These are phyloP conservation scores for Syngnathus floridae DNA, from an alignment of 2,113 vertebrate species.

Conservation along the genomic window DNA sequence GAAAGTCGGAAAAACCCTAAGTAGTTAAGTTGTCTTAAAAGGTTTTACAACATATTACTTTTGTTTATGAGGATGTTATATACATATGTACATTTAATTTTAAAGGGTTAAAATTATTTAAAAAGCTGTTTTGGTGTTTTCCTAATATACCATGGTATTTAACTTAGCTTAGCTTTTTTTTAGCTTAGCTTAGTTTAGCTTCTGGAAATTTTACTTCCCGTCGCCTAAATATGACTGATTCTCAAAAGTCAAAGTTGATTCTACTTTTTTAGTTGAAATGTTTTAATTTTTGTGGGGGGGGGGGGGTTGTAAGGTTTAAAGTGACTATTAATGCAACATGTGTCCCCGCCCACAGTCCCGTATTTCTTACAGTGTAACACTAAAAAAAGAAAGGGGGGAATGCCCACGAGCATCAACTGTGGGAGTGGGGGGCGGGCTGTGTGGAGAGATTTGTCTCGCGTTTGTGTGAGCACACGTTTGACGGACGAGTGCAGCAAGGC, in stretches of 20 bases:
- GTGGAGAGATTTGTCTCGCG: slow-evolving; percentile 48
- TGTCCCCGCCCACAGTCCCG: not conserved
- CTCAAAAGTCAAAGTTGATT: not conserved
- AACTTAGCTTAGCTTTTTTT: not conserved
- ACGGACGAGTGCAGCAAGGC: slow-evolving; percentile 16
- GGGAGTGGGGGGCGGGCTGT: not conserved
- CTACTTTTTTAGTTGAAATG: not conserved
- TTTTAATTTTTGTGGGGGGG: not conserved
- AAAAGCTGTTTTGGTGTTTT: not conserved
- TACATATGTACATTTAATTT: too few relatives aligned
- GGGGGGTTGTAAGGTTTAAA: not conserved
- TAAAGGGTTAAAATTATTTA: not conserved
- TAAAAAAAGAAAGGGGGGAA: not conserved
- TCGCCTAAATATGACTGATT: not conserved
- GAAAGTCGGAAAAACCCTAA: not conserved
- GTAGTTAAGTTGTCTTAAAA: not conserved
- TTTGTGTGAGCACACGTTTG: slow-evolving; percentile 19
- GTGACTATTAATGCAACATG: not conserved
- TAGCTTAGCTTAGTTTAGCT: not conserved
- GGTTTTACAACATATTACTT: not conserved
- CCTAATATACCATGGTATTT: not conserved
- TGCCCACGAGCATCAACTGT: not conserved
- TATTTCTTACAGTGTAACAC: not conserved
- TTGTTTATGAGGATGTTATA: not conserved
- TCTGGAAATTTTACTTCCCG: not conserved